A percentile compares a stretch with the other conserved stretches of the same genome.
Conservation (phyloP, 2,888 invertebrate genomes). For the Tipula vernalis region DNA sequence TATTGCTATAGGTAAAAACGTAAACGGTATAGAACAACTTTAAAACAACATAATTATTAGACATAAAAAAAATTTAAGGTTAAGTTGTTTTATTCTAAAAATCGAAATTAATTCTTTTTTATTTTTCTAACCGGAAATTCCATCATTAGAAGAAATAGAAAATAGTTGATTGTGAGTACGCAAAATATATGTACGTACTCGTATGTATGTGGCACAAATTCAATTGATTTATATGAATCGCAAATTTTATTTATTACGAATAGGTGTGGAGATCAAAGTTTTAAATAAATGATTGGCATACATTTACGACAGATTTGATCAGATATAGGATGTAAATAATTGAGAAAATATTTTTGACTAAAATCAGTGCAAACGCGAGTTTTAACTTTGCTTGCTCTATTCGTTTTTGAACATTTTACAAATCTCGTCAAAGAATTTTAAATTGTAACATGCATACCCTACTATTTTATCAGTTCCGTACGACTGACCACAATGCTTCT, state of each 20-base stretch:
- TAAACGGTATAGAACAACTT: no score
- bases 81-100: not conserved
- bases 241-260: not conserved
- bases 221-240: not conserved
- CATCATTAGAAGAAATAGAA: not conserved
- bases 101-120: not conserved
- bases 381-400: no score
- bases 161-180: not conserved
- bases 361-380: no score
- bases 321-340: not conserved
- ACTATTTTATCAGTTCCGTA: no score
- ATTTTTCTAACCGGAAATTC: not conserved
- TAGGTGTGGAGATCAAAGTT: not conserved
- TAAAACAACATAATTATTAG: no score
- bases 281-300: not conserved
- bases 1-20: not conserved
- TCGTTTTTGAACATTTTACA: no score
- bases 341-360: no score
- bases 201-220: not conserved
- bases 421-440: no score
- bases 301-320: not conserved
- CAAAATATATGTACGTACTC: not conserved
- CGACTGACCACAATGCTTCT: not conserved
- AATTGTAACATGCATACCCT: no score
- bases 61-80: not conserved